Evolutionary conservation across 2,797 vertebrate species (phyloP).

Genomic region (Chelmon rostratus): DNA sequence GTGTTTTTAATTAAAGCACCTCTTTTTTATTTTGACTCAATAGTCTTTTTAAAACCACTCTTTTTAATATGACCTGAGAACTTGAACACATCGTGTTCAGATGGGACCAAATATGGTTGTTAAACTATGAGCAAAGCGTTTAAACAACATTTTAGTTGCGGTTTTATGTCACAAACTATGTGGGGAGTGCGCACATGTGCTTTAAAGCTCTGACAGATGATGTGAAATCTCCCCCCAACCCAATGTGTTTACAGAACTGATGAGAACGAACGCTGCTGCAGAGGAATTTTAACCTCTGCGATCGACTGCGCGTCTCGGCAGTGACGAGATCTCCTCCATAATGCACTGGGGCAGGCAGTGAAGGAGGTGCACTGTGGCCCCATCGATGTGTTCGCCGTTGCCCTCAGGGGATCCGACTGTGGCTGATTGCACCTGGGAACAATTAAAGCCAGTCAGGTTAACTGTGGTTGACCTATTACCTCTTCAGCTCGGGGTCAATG

Average conservation of each 20-base stretch:
- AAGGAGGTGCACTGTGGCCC: conserved; percentile 49
- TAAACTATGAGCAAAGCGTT: background rate
- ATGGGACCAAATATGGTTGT: background rate
- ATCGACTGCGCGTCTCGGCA: conserved; percentile 34
- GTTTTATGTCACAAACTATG: background rate
- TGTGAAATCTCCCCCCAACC: background rate
- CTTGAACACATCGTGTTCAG: background rate
- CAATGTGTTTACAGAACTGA: conserved; percentile 60
- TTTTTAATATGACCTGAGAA: background rate
- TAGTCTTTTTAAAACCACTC: background rate
- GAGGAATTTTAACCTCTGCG: conserved; percentile 37
- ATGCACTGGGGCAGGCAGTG: conserved; percentile 58
- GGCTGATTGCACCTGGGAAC: conserved; percentile 71
- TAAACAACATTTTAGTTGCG: background rate
- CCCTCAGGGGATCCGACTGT: conserved; percentile 44
- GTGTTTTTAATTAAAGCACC: background rate
- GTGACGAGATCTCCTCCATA: conserved; percentile 42
- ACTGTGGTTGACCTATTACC: conserved; percentile 58
- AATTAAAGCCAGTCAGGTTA: conserved; percentile 74
- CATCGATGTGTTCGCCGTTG: conserved; percentile 19
- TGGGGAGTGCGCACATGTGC: background rate
- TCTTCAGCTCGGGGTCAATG: conserved; percentile 54
- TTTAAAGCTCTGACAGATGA: conserved; percentile 27
- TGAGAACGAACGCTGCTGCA: conserved; percentile 60
- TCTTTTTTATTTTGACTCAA: background rate